Percentiles rank a stretch among this genome's conserved stretches.
Conservation (phyloP, 2,888 invertebrate species). For the Dryobotodes eremita region DNA sequence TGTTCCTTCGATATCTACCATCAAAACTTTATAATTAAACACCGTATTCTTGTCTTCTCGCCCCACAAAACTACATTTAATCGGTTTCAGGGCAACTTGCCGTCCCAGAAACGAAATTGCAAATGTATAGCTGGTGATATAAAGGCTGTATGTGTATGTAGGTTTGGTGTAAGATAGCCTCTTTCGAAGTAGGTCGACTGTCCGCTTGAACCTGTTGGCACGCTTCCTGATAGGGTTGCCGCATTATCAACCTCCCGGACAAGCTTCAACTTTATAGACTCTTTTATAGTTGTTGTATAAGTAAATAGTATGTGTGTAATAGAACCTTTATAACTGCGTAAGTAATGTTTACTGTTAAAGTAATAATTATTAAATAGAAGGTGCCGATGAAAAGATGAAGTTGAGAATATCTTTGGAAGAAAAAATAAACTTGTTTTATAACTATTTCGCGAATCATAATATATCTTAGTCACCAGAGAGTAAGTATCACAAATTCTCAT, state of each 20-base stretch:
- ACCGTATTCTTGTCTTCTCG: slow-evolving; percentile 49
- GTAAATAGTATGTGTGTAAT: background rate
- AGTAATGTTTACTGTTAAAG: background rate
- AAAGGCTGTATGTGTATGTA: slow-evolving; percentile 33
- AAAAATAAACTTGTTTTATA: background rate
- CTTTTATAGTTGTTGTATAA: background rate
- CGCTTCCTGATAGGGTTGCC: slow-evolving; percentile 70
- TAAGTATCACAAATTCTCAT: background rate
- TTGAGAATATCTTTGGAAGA: background rate
- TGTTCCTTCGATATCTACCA: slow-evolving; percentile 45
- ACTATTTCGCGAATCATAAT: background rate
- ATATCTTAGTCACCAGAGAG: slow-evolving; percentile 2
- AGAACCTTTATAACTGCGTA: background rate
- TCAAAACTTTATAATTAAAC: slow-evolving; percentile 61
- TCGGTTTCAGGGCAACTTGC: slow-evolving; percentile 59
- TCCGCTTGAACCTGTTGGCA: slow-evolving; percentile 73
- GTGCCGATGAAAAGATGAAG: background rate
- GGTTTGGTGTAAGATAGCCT: slow-evolving; percentile 56
- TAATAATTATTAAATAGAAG: background rate
- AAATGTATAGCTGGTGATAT: slow-evolving; percentile 42
- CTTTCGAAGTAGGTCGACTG: slow-evolving; percentile 67
- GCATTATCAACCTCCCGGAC: slow-evolving; percentile 37
- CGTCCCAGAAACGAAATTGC: slow-evolving; percentile 63
- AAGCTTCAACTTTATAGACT: background rate
- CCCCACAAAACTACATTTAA: slow-evolving; percentile 53